Evolutionary conservation across 1,140 invertebrate genomes (phyloP).

Genomic region (Drosophila punjabiensis): DNA sequence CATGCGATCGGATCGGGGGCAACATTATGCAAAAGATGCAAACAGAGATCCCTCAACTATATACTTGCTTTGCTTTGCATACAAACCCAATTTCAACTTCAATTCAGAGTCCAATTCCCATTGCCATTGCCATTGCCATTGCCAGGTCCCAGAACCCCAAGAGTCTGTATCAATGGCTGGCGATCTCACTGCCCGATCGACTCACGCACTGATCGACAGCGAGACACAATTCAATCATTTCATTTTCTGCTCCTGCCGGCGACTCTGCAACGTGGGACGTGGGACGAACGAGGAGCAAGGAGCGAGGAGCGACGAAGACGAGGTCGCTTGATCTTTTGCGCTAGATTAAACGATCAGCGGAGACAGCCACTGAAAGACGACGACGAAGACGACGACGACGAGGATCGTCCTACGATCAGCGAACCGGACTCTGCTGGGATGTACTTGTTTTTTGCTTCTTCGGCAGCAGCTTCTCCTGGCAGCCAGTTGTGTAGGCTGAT

Average conservation of each 20-base stretch:
- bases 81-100: constrained; percentile 45
- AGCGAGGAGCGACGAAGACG: constrained; percentile 38
- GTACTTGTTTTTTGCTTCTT: constrained; percentile 58
- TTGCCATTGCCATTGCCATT: constrained; percentile 26
- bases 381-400: constrained; percentile 19
- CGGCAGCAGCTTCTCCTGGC: constrained; percentile 7
- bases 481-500: constrained; percentile 62
- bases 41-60: constrained; percentile 2
- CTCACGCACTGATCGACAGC: constrained; percentile 75
- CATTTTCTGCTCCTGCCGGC: constrained; percentile 20
- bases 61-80: constrained; percentile 63
- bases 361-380: constrained; percentile 52
- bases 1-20: constrained; percentile 51
- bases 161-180: constrained; percentile 58
- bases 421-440: constrained; percentile 10
- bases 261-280: constrained; percentile 37
- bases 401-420: constrained; percentile 36
- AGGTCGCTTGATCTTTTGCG: constrained; percentile 78
- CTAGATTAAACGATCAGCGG: constrained; percentile 81
- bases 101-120: neutral
- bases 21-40: constrained; percentile 68
- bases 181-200: constrained; percentile 53
- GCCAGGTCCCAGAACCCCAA: constrained; percentile 1
- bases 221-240: constrained; percentile 85
- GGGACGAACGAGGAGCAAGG: no score